Percentiles rank a stretch among this genome's conserved stretches.
These are phyloP conservation scores for Willisornis vidua DNA, from an alignment of 2,113 vertebrate genomes.

Conservation along the genomic window DNA sequence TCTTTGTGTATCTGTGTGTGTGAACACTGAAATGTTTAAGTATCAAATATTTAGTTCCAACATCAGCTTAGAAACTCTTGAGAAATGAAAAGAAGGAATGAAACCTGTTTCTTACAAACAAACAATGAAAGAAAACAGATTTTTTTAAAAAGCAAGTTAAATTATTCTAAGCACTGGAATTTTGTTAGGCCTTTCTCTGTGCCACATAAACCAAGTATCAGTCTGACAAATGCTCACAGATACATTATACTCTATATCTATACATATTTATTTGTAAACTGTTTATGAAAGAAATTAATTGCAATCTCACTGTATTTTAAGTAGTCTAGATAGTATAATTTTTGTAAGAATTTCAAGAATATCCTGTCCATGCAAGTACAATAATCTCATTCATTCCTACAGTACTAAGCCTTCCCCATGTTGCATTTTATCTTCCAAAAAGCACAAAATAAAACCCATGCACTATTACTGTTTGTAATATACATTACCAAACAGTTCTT, in stretches of 20 bases:
- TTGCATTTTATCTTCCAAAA: not conserved
- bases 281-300: not conserved
- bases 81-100: not conserved
- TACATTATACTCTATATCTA: not conserved
- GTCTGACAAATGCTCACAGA: not conserved
- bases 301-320: not conserved
- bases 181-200: not conserved
- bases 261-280: not conserved
- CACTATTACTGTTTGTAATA: not conserved
- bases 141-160: not conserved
- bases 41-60: not conserved
- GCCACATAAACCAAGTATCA: not conserved
- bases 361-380: not conserved
- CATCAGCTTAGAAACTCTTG: not conserved
- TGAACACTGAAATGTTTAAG: not conserved
- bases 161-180: not conserved
- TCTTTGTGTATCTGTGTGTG: not conserved
- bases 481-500: not conserved
- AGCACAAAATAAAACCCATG: not conserved
- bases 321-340: not conserved
- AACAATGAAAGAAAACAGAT: not conserved
- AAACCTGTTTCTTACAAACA: not conserved
- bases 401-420: not conserved
- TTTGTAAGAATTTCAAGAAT: not conserved
- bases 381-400: not conserved